Evolutionary conservation across 2,888 invertebrate species (phyloP), one percentile per base, ranked within the genome.

Genomic region (Acanthococcus lagerstroemiae): DNA sequence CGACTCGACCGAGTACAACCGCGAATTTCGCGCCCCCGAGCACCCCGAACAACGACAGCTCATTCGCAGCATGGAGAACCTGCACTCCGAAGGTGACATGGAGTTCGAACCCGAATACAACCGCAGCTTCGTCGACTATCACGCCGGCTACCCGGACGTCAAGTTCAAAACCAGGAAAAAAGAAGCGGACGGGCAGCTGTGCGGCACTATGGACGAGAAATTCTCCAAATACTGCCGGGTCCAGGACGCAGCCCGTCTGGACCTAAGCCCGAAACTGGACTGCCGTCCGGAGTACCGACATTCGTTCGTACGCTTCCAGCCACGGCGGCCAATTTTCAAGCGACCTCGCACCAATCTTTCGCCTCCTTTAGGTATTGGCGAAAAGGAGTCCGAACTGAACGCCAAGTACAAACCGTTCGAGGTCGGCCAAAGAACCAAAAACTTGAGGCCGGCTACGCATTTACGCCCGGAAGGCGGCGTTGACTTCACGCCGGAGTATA

Each of bases 311-410:
- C 30, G 27, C 21, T 63, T 25, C 19, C 44, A 48, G 15, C 48
- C 52, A 1, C 63, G 54, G 15, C 52, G 63, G 17, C 54, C 63
- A 9, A 54, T 25, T 21, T 52, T 63, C 25, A 15, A 21, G 9
- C 27, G 63, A 24, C 63, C 63, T 1, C 52, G 54, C 17, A 52
- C 63, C 7, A 27, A 63, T 63, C 12, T 63, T 22, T 37, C 12
- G 2, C 63, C 63, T 1, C 2, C 54, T 2, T 4, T 30, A 9
- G 63, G 63, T n/a, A 52, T 63, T 25, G 63, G 44, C 12, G 52
- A 63, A 44, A 63, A 50, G 6, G 54, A 63, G 37, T 63, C 63
- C 44, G 63, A 63, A 52, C 19, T 54, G 27, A 63, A 63, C 24
- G 26, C 54, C 9, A 50, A 54, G 30, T 50, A 50, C n/a, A 25